Base-by-base conservation (phyloP, 2,888 invertebrate species). In the Furcula furcula region DNA sequence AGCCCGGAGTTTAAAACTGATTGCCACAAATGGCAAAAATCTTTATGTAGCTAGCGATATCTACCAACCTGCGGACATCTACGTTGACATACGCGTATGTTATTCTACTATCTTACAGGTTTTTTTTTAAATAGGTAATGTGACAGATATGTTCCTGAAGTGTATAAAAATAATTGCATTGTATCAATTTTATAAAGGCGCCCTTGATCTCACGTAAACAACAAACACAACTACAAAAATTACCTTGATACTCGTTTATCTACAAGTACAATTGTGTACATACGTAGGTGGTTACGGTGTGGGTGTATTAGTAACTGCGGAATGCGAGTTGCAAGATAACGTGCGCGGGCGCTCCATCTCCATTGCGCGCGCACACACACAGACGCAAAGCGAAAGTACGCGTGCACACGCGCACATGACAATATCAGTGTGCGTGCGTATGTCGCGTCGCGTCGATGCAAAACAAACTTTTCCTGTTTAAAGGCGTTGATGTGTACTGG, bases 231-330 rank as follows among this genome's bases (percentile, higher is more conserved):
- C 4, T 10, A 14, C 26, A 26, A 13, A 22, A 26, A 14, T 13
- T 14, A 26, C 15, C n/a, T 9, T 15, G 7, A 23, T 12, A 51
- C 40, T 40, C 11, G 34, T 36, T 29, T 55, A 46, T 45, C 51
- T 60, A 59, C 63, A 52, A 54, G 40, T 59, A 53, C 45, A 58
- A 49, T 50, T 48, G 44, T 42, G 42, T 48, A 40, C 54, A 37
- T 29, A 37, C 45, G 62, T 61, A 38, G 58, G 62, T 58, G 52
- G 55, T 20, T 48, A 46, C 42, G 43, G 46, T 62, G 62, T 62
- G 50, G 58, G 60, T 58, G 62, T 58, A 49, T 54, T n/a, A 62
- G 62, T 60, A 62, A 62, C 56, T 50, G 43, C 55, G 61, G 55
- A 55, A 56, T 56, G 55, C 46, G 40, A 51, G 61, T 63, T 61